A percentile compares a stretch with the other conserved stretches of the same genome.
Evolutionary conservation across 2,797 vertebrate genomes (phyloP).

Genomic region (Allobates femoralis): DNA sequence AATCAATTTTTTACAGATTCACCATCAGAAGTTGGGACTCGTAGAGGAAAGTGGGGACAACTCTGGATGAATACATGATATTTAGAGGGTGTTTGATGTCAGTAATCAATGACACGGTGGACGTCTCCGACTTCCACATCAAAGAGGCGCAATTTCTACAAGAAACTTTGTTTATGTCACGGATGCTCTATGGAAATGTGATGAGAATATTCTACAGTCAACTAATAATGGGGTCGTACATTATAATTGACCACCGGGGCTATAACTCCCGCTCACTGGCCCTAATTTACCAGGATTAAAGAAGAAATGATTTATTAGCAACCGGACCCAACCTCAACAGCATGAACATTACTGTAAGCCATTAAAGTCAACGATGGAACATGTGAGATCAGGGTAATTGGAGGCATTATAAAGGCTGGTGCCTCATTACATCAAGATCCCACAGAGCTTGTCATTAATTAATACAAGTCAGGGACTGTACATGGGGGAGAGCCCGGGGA

Average conservation of each 20-base stretch:
- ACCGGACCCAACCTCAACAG: not conserved
- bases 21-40: not conserved
- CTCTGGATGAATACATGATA: not conserved
- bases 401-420: slow-evolving; percentile 4
- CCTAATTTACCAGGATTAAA: not conserved
- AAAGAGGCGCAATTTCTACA: not conserved
- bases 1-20: not conserved
- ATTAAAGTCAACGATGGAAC: slow-evolving; percentile 18
- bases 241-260: not conserved
- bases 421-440: slow-evolving; percentile 50
- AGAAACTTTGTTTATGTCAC: slow-evolving; percentile 16
- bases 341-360: slow-evolving; percentile 4
- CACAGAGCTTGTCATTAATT: slow-evolving; percentile 52
- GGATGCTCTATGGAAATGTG: not conserved
- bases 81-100: not conserved
- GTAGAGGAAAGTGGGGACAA: not conserved
- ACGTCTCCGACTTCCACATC: slow-evolving; percentile 6
- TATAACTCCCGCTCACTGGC: not conserved
- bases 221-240: not conserved
- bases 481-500: slow-evolving; percentile 23
- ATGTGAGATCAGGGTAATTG: slow-evolving; percentile 10
- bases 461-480: slow-evolving; percentile 37
- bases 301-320: not conserved
- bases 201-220: not conserved
- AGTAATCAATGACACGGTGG: slow-evolving; percentile 23